Conservation (phyloP, 2,888 invertebrate genomes). For the Vesta saturnalis region DNA sequence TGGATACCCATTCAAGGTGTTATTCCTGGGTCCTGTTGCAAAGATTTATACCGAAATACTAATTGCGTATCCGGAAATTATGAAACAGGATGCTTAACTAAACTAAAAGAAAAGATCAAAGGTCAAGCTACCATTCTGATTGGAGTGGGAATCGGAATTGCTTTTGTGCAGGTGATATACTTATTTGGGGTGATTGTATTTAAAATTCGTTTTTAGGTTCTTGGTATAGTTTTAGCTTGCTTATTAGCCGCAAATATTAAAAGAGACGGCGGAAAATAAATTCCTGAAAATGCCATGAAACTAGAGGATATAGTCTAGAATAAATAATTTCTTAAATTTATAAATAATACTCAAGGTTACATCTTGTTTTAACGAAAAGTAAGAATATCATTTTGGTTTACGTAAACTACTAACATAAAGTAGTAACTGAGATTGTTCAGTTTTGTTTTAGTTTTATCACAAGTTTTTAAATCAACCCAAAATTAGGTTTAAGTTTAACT, state of each 20-base stretch:
- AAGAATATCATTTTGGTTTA: too few species aligned
- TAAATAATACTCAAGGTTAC: too few species aligned
- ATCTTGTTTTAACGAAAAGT: too few species aligned
- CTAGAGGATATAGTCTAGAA: neutral
- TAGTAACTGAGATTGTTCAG: too few species aligned
- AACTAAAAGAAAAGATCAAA: conserved; percentile 66
- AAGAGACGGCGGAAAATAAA: conserved; percentile 37
- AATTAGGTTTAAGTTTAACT: too few species aligned
- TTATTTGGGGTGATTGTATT: neutral
- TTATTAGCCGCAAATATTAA: conserved; percentile 69
- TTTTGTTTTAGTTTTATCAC: too few species aligned
- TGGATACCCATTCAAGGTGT: conserved; percentile 55
- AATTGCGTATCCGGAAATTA: conserved; percentile 57
- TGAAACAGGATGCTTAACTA: conserved; percentile 67
- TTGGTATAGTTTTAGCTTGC: conserved; percentile 86
- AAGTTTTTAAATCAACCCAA: too few species aligned
- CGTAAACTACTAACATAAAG: too few species aligned
- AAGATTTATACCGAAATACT: conserved; percentile 49
- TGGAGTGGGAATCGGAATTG: conserved; percentile 73
- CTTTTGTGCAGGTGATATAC: conserved; percentile 65
- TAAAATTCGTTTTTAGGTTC: conserved; percentile 69
- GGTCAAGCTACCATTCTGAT: conserved; percentile 68
- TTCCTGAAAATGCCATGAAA: too few species aligned
- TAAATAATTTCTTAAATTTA: too few species aligned
- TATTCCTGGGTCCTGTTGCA: conserved; percentile 72